Conservation (phyloP, 2,888 invertebrate genomes). For the Thymelicus acteon region DNA sequence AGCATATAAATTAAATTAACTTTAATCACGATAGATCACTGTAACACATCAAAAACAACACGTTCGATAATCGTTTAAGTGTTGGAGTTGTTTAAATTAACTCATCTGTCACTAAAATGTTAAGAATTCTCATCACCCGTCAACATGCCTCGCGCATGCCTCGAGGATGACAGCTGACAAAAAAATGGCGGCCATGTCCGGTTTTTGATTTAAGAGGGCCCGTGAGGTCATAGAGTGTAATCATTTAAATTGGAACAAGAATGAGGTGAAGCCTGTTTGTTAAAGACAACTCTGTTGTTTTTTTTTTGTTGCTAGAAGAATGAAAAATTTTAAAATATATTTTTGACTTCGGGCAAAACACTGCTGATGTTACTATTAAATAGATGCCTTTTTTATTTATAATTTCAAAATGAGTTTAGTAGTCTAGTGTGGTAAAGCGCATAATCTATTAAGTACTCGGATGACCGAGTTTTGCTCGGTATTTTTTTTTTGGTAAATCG, state of each 20-base stretch:
- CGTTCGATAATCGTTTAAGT: slow-evolving; percentile 22
- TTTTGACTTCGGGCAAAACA: no score
- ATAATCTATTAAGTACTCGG: no score
- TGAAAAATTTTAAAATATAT: not conserved
- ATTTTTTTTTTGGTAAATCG: no score
- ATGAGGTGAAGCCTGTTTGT: not conserved
- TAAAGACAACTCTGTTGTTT: not conserved
- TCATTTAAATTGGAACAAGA: slow-evolving; percentile 63
- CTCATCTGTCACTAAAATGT: slow-evolving; percentile 73
- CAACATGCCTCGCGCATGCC: slow-evolving; percentile 59
- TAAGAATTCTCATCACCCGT: slow-evolving; percentile 68
- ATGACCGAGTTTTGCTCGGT: no score
- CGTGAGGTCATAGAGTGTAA: slow-evolving; percentile 45
- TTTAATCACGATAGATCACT: slow-evolving; percentile 14
- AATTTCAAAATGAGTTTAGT: no score
- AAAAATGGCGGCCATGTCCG: slow-evolving; percentile 45
- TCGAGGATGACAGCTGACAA: slow-evolving; percentile 59
- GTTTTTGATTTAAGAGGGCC: slow-evolving; percentile 41
- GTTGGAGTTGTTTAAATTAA: slow-evolving; percentile 64
- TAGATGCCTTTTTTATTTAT: no score
- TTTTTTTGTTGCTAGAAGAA: not conserved
- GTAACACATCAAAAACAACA: slow-evolving; percentile 19
- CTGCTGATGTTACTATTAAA: no score
- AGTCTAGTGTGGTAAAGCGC: no score
- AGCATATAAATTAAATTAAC: slow-evolving; percentile 17